phyloP scores from a whole-genome alignment of 2,797 vertebrate genomes.

The Sternarchorhynchus goeldii region DNA sequence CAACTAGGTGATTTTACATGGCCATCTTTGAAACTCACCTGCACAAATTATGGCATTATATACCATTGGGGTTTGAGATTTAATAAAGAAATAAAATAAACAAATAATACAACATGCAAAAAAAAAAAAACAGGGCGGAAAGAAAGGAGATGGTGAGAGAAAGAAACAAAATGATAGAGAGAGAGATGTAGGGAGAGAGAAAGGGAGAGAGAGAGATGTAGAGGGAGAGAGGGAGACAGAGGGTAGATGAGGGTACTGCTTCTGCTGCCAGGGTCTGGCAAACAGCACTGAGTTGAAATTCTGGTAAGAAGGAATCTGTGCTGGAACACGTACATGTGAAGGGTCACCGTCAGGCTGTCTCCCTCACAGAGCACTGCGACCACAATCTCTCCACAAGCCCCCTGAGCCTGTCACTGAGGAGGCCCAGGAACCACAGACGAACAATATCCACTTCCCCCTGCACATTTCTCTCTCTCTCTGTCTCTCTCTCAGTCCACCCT shows the following conservation, averaged over 20 bases:
- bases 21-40: too few relatives aligned
- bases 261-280: conserved; percentile 3
- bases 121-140: not conserved
- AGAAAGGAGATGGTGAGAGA: not conserved
- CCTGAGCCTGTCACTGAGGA: conserved; percentile 41
- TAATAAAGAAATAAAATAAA: too few relatives aligned
- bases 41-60: too few relatives aligned
- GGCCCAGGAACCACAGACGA: conserved; percentile 43
- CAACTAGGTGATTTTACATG: too few relatives aligned
- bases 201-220: not conserved
- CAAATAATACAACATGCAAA: not conserved
- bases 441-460: conserved; percentile 28
- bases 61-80: too few relatives aligned
- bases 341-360: conserved; percentile 61
- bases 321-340: conserved; percentile 49
- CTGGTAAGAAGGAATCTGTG: conserved; percentile 49
- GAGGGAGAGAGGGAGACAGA: not conserved
- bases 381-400: conserved; percentile 51
- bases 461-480: not conserved
- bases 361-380: conserved; percentile 46
- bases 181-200: not conserved
- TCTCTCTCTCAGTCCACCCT: conserved; percentile 4
- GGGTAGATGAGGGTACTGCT: not conserved
- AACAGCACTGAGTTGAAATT: conserved; percentile 29
- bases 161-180: not conserved